Percentiles rank a stretch among this genome's conserved stretches.
phyloP scores from a whole-genome alignment of 2,888 invertebrate species.

The Perdita meconis region DNA sequence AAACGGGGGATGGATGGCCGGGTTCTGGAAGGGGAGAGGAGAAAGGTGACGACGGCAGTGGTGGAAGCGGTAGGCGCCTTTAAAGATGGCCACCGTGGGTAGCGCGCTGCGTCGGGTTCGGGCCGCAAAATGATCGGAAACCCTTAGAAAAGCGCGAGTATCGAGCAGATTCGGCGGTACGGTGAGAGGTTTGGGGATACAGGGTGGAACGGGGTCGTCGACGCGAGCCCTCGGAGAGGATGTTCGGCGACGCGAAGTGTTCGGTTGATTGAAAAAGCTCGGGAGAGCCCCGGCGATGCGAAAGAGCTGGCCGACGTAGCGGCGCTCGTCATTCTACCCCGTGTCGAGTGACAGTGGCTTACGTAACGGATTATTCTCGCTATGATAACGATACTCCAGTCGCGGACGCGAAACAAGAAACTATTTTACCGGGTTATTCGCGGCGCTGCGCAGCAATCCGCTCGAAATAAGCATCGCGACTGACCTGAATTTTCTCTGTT shows the following conservation, averaged over 20 bases:
- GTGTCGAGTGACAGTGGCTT: slow-evolving; percentile 80
- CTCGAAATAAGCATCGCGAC: slow-evolving; percentile 70
- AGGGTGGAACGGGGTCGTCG: neutral
- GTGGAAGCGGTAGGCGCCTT: slow-evolving; percentile 63
- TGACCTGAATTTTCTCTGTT: slow-evolving; percentile 62
- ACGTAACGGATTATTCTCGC: slow-evolving; percentile 82
- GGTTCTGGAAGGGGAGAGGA: slow-evolving; percentile 2
- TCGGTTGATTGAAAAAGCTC: slow-evolving; percentile 9
- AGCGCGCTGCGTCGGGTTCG: slow-evolving; percentile 56
- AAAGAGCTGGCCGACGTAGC: slow-evolving; percentile 42
- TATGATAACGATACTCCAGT: slow-evolving; percentile 74
- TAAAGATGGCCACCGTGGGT: slow-evolving; percentile 66
- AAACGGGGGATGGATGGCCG: neutral
- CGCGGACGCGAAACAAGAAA: slow-evolving; percentile 67
- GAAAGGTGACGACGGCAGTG: slow-evolving; percentile 17
- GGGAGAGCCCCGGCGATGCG: slow-evolving; percentile 31
- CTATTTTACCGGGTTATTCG: slow-evolving; percentile 72
- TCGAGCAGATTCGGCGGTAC: slow-evolving; percentile 18
- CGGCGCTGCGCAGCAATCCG: slow-evolving; percentile 70
- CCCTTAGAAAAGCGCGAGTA: slow-evolving; percentile 19
- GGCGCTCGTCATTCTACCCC: slow-evolving; percentile 68
- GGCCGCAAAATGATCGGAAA: slow-evolving; percentile 58
- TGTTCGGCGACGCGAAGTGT: slow-evolving; percentile 15
- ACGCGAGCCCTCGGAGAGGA: neutral
- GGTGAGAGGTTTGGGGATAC: neutral